Evolutionary conservation across 2,797 vertebrate genomes (phyloP).

Genomic region (Graptemys geographica): DNA sequence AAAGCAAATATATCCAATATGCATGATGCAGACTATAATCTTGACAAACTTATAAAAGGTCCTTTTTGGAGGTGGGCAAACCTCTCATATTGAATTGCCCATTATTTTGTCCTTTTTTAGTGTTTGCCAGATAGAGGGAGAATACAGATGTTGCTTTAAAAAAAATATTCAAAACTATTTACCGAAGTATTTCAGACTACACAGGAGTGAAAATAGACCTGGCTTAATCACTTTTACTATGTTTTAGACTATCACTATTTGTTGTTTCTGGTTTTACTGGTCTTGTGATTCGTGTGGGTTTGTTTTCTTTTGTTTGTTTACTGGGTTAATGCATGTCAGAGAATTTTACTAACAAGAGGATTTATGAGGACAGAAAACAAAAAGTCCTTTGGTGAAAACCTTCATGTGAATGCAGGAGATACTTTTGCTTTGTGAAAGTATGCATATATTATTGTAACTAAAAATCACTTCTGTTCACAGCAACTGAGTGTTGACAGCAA

Average conservation of each 20-base stretch:
- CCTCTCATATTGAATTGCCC: neutral
- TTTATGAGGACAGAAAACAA: neutral
- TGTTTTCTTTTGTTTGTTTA: neutral
- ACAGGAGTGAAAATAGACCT: too few species aligned
- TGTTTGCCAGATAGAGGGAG: neutral
- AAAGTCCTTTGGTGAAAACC: neutral
- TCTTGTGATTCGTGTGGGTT: neutral
- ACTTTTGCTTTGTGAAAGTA: neutral
- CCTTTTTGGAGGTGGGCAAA: neutral
- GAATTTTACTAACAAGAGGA: neutral
- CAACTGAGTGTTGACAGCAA: neutral
- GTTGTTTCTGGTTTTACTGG: neutral
- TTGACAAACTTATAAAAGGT: neutral
- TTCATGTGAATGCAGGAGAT: neutral
- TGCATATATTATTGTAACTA: neutral
- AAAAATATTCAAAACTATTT: neutral
- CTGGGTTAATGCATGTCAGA: neutral
- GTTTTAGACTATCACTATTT: neutral
- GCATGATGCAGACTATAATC: neutral
- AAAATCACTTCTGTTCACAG: neutral
- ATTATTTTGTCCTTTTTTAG: neutral
- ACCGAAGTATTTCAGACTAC: neutral
- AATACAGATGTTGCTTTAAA: neutral
- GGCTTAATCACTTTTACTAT: neutral
- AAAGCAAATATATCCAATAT: neutral